Base-by-base conservation (phyloP, 2,113 vertebrate genomes). In the Probosciger aterrimus region DNA sequence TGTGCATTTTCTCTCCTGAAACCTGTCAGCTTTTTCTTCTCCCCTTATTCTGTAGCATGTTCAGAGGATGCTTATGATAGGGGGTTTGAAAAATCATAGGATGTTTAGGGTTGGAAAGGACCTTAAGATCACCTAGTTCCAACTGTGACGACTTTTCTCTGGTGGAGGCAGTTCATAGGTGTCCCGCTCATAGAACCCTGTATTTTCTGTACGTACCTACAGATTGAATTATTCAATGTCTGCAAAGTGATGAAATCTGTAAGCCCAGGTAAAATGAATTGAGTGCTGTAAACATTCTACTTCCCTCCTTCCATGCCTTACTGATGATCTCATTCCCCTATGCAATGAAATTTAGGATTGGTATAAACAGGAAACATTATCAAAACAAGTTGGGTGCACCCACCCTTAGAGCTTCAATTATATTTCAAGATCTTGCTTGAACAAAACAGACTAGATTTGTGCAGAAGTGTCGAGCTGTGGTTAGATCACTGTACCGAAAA, bases 291-390 rank as follows among this genome's bases (percentile, higher is more conserved):
- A 91, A 92, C 84, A 80, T 95, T 59, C 78, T 78, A 7, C 16
- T 94, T 90, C 73, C 43, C 71, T 86, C 53, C 68, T 92, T 82
- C 85, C 59, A 31, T 90, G 73, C 70, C 39, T 78, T 86, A 79
- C 33, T 43, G 79, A 69, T 96, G 84, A 90, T 78, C 39, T 95
- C 60, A 79, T 94, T 94, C 53, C 52, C 71, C 47, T 85, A 15
- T 70, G 53, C 52, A 69, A 60, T 77, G 86, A 86, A 86, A 92
- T 90, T 89, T 69, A 93, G 44, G 59, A 52, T 92, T 86, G 69
- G 39, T 93, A 52, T 89, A 97, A 96, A 93, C 95, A 97, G 95
- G 96, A 97, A 97, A 50, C 46, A 41, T 68, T 84, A 82, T 93
- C 88, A 95, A 97, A 95, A 86, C 90, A 93, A 92, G 80, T 65